Conservation (phyloP, 2,797 vertebrate species). For the Coracias cyanogaster region DNA sequence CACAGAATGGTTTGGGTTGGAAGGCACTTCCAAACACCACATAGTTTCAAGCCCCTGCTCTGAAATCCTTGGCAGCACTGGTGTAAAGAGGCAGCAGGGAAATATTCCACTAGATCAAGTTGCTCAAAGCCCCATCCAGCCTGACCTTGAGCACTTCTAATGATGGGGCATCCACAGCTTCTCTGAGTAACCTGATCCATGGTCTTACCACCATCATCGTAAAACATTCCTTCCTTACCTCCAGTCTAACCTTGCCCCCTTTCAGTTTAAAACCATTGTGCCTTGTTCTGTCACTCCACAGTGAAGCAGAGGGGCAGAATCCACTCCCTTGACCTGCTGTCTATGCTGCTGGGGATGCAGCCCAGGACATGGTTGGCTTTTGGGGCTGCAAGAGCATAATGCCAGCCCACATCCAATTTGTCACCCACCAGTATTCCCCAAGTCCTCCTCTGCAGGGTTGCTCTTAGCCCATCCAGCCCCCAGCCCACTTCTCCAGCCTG, state of each 20-base stretch:
- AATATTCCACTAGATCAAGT: neutral
- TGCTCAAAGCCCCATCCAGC: neutral
- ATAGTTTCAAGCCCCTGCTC: neutral
- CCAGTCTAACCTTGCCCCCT: neutral
- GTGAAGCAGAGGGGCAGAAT: neutral
- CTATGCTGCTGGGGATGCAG: neutral
- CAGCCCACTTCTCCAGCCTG: neutral
- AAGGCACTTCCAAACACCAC: neutral
- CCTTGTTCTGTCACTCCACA: neutral
- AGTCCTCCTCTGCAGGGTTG: neutral
- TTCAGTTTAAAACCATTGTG: neutral
- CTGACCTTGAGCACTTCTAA: neutral
- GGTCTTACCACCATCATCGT: neutral
- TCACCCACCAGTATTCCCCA: neutral
- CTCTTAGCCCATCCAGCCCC: neutral
- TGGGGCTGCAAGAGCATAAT: rapidly evolving
- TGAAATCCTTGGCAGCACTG: neutral
- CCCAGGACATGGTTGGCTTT: neutral
- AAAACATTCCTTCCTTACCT: neutral
- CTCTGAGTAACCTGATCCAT: neutral
- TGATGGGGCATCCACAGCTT: neutral
- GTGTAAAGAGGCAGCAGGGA: neutral
- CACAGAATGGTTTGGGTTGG: neutral
- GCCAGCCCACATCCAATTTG: rapidly evolving
- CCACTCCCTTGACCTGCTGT: neutral